These are phyloP conservation scores for Porites lutea DNA, from an alignment of 64 coral and sea anemone species.

Conservation along the genomic window DNA sequence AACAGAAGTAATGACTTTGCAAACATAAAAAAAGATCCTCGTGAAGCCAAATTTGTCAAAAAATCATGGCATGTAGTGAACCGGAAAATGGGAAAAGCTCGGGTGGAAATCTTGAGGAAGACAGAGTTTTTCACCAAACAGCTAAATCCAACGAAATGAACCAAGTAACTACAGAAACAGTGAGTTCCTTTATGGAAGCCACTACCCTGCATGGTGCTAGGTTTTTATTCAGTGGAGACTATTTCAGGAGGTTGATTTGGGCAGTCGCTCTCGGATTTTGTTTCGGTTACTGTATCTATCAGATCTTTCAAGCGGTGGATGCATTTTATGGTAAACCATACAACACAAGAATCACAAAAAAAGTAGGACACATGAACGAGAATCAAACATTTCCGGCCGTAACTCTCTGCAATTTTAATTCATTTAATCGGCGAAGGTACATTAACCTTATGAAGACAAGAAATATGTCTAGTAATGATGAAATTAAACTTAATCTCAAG, in stretches of 20 bases:
- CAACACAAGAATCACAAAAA: constrained; percentile 37
- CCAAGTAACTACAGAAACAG: not conserved
- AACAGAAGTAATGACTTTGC: too few species aligned
- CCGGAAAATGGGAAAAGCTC: too few species aligned
- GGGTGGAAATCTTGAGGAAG: not conserved
- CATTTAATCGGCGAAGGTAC: not conserved
- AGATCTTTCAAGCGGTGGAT: not conserved
- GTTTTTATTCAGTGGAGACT: not conserved
- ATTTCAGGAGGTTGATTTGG: constrained; percentile 42
- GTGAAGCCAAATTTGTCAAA: too few species aligned
- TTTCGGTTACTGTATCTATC: not conserved
- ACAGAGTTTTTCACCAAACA: not conserved
- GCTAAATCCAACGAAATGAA: not conserved
- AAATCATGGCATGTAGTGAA: too few species aligned
- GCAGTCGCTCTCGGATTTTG: not conserved
- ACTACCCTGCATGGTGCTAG: constrained; percentile 40
- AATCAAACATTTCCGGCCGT: constrained; percentile 17
- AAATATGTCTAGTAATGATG: not conserved
- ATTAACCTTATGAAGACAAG: not conserved
- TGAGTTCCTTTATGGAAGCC: not conserved
- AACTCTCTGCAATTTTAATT: constrained; percentile 45
- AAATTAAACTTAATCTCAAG: not conserved
- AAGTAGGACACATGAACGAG: not conserved
- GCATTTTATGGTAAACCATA: constrained; percentile 19
- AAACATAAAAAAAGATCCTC: too few species aligned